Evolutionary conservation across 2,113 vertebrate genomes (phyloP).

Genomic region (Tetraodon nigroviridis): DNA sequence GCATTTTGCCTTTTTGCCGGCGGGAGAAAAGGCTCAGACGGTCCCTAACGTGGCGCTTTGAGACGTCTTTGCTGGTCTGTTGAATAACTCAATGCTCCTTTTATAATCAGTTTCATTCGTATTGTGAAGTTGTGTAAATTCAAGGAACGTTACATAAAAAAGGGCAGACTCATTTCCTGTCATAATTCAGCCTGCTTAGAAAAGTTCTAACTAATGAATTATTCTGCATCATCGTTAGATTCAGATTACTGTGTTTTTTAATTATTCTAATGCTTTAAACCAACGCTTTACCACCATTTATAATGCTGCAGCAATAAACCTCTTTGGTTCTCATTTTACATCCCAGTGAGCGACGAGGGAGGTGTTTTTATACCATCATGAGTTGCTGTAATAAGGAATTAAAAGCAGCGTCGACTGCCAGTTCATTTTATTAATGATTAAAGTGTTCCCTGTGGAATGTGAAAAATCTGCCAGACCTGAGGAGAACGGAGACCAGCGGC

Average conservation of each 20-base stretch:
- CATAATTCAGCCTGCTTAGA: too few species aligned
- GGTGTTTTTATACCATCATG: background rate
- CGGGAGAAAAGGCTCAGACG: conserved; percentile 18
- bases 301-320: background rate
- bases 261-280: background rate
- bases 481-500: conserved; percentile 43
- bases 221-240: background rate
- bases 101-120: conserved; percentile 14
- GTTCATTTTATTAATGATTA: conserved; percentile 30
- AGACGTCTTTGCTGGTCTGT: conserved; percentile 1
- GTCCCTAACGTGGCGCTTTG: background rate
- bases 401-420: conserved; percentile 12
- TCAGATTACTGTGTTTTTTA: background rate
- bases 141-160: background rate
- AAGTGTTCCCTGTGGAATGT: conserved; percentile 17
- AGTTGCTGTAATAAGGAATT: conserved; percentile 19
- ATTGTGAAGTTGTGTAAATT: conserved; percentile 15
- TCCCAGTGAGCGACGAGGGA: background rate
- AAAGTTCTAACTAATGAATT: background rate
- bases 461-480: conserved; percentile 33
- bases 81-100: conserved; percentile 7
- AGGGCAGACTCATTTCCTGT: too few species aligned
- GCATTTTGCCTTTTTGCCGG: conserved; percentile 15
- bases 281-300: background rate
- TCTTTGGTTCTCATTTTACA: background rate